These are phyloP conservation scores for Graptemys geographica DNA, from an alignment of 2,797 vertebrate species.

Conservation along the genomic window DNA sequence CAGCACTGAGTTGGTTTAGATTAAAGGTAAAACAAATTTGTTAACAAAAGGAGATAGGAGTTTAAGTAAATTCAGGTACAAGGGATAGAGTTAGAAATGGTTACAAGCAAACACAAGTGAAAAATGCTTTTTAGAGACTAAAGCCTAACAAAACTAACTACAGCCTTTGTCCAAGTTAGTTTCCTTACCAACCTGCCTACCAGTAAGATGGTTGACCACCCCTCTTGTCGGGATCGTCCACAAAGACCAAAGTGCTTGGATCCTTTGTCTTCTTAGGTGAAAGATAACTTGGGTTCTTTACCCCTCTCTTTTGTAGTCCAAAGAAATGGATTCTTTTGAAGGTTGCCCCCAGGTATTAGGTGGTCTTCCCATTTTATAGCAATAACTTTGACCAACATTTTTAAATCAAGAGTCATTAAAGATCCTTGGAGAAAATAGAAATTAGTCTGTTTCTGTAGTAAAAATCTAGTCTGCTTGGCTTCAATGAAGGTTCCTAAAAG, in stretches of 20 bases:
- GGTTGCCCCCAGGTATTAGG: background rate
- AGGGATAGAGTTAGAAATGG: background rate
- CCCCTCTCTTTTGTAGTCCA: background rate
- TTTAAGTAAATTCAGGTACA: background rate
- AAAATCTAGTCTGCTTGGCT: background rate
- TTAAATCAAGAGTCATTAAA: background rate
- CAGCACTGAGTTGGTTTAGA: background rate
- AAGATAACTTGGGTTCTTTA: background rate
- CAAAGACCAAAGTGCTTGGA: background rate
- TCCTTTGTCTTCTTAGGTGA: background rate
- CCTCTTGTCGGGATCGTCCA: background rate
- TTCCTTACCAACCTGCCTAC: background rate
- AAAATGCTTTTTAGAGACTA: background rate
- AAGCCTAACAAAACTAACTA: background rate
- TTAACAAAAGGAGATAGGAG: background rate
- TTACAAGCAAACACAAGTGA: background rate
- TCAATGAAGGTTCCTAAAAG: background rate
- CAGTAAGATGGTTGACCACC: background rate
- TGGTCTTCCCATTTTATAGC: background rate
- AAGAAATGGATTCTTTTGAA: background rate
- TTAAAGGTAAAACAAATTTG: background rate
- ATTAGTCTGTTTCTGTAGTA: background rate
- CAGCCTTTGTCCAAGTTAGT: background rate
- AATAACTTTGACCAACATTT: background rate
- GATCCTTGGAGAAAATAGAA: background rate